phyloP scores from a whole-genome alignment of 2,888 invertebrate genomes.

The Mycalesis mineus region DNA sequence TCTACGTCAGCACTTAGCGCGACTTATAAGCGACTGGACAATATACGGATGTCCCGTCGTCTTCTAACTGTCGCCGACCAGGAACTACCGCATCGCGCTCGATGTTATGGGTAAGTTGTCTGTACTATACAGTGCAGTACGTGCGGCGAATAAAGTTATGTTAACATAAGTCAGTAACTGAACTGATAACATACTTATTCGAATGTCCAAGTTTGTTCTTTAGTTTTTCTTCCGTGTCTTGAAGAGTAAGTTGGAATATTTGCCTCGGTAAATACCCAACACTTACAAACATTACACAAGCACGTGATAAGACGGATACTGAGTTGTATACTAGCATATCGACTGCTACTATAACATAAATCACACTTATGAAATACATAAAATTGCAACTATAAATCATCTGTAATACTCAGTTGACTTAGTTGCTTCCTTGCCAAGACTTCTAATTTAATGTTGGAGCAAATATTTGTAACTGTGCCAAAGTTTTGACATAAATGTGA shows the following conservation, averaged over 20 bases:
- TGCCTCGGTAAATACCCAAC: no score
- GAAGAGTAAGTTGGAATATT: no score
- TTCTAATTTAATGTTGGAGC: constrained; percentile 28
- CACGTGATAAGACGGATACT: not conserved
- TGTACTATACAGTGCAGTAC: no score
- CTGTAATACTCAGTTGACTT: constrained; percentile 23
- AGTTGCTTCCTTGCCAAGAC: constrained; percentile 27
- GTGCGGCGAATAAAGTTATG: no score
- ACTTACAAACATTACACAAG: not conserved
- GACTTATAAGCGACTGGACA: constrained; percentile 59
- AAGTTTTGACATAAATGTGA: constrained; percentile 22
- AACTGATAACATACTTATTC: no score
- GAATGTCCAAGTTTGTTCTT: no score
- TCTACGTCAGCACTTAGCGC: constrained; percentile 54
- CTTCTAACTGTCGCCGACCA: constrained; percentile 83
- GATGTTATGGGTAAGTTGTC: constrained; percentile 83
- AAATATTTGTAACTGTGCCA: constrained; percentile 29
- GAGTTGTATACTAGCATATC: not conserved
- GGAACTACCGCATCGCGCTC: constrained; percentile 85
- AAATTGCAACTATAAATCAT: constrained; percentile 26
- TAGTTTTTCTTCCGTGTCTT: no score
- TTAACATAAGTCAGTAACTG: no score
- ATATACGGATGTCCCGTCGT: constrained; percentile 67
- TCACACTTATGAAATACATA: constrained; percentile 21
- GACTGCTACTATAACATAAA: constrained; percentile 13